These are phyloP conservation scores for Mizuhopecten yessoensis DNA, from an alignment of 1,140 invertebrate species.

Conservation along the genomic window DNA sequence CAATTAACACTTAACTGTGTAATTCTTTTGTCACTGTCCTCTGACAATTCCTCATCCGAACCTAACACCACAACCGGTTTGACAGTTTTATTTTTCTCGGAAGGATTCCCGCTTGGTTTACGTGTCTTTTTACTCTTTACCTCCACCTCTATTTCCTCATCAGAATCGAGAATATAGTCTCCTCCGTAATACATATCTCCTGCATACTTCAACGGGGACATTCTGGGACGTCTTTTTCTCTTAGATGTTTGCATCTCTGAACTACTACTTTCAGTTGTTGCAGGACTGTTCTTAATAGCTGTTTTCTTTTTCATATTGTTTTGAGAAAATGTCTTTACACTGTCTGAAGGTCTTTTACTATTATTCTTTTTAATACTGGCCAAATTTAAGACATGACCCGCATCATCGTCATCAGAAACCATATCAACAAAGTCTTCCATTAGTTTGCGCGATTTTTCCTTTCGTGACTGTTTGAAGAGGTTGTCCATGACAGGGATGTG, in stretches of 20 bases:
- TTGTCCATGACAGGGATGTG: background rate
- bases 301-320: background rate
- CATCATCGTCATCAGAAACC: background rate
- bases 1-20: background rate
- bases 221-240: constrained; percentile 50
- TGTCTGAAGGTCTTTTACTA: background rate
- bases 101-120: constrained; percentile 48
- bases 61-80: constrained; percentile 40
- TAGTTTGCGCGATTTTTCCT: background rate
- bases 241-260: constrained; percentile 10
- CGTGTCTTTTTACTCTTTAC: constrained; percentile 55
- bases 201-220: constrained; percentile 56
- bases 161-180: constrained; percentile 57
- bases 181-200: constrained; percentile 58
- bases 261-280: background rate
- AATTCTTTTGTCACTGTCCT: background rate
- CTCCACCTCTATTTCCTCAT: constrained; percentile 62
- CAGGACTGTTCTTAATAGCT: background rate
- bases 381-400: background rate
- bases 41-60: constrained; percentile 45
- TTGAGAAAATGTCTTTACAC: background rate
- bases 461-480: background rate
- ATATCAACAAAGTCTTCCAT: constrained; percentile 16
- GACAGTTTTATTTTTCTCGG: constrained; percentile 41
- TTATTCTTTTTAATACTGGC: background rate